Conservation (phyloP, 2,888 invertebrate genomes). For the Dasysyrphus albostriatus region DNA sequence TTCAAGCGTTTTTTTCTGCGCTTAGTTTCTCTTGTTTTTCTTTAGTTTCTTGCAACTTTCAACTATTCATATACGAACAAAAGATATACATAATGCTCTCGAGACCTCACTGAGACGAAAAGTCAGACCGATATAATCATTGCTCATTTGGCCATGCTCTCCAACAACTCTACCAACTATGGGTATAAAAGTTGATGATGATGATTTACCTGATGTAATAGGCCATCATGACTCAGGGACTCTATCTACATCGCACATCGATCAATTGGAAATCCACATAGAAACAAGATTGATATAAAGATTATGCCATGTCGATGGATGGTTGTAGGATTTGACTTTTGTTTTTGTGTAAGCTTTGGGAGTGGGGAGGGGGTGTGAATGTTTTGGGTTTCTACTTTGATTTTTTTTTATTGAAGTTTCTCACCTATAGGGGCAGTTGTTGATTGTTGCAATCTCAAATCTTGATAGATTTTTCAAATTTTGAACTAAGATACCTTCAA, state of each 20-base stretch:
- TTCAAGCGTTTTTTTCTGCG: slow-evolving; percentile 21
- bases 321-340: slow-evolving; percentile 3
- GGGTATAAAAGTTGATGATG: slow-evolving; percentile 37
- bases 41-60: slow-evolving; percentile 50
- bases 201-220: slow-evolving; percentile 68
- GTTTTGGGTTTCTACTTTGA: not conserved
- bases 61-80: slow-evolving; percentile 50
- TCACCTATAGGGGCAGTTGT: slow-evolving; percentile 11
- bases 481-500: not conserved
- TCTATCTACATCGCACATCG: slow-evolving; percentile 33
- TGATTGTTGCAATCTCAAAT: slow-evolving; percentile 28
- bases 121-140: slow-evolving; percentile 59
- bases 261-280: slow-evolving; percentile 46
- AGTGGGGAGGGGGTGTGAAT: no score
- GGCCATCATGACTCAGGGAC: slow-evolving; percentile 65
- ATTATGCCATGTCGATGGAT: slow-evolving; percentile 26
- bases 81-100: slow-evolving; percentile 33
- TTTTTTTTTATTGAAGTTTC: not conserved
- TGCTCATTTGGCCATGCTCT: slow-evolving; percentile 68
- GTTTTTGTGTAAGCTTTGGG: not conserved
- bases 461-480: slow-evolving; percentile 4
- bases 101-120: slow-evolving; percentile 61
- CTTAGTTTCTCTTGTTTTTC: slow-evolving; percentile 39
- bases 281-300: slow-evolving; percentile 36
- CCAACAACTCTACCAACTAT: slow-evolving; percentile 17